Conservation (phyloP, 2,888 invertebrate genomes). For the Caenorhabditis sinica region DNA sequence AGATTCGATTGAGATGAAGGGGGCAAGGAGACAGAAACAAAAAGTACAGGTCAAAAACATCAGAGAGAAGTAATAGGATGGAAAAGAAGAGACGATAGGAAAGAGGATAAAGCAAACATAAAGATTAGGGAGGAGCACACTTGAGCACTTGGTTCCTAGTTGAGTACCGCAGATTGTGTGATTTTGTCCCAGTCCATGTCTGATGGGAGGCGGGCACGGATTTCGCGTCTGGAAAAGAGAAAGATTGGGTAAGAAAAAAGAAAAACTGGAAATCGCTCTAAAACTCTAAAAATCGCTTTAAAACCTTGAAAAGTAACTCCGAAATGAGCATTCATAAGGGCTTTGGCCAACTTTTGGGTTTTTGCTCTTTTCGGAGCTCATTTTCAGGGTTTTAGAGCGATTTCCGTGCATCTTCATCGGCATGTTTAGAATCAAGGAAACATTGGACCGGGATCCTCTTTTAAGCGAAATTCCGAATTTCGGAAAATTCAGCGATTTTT, state of each 20-base stretch:
- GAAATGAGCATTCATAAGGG: no score
- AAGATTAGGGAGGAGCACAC: no score
- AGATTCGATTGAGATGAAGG: slow-evolving; percentile 3
- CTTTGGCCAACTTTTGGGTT: no score
- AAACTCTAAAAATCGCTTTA: background rate
- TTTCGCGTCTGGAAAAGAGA: slow-evolving; percentile 43
- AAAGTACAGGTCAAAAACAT: slow-evolving; percentile 6
- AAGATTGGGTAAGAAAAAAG: background rate
- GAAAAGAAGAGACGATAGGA: background rate
- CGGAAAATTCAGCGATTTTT: background rate
- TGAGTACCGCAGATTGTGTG: slow-evolving; percentile 22
- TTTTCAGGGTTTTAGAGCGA: no score
- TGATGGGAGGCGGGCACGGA: slow-evolving; percentile 35
- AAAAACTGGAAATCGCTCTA: background rate
- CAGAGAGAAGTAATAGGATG: no score
- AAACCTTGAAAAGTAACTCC: no score
- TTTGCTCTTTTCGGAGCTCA: no score
- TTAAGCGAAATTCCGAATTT: no score
- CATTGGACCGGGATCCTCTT: no score
- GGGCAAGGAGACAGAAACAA: background rate
- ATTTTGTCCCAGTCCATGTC: slow-evolving; percentile 58
- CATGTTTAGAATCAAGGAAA: no score
- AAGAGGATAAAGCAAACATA: slow-evolving; percentile 47
- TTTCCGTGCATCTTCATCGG: no score
- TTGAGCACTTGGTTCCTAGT: slow-evolving; percentile 25